Evolutionary conservation across 2,888 invertebrate species (phyloP), one percentile per base, ranked within the genome.

Genomic region (Anodontia alba): DNA sequence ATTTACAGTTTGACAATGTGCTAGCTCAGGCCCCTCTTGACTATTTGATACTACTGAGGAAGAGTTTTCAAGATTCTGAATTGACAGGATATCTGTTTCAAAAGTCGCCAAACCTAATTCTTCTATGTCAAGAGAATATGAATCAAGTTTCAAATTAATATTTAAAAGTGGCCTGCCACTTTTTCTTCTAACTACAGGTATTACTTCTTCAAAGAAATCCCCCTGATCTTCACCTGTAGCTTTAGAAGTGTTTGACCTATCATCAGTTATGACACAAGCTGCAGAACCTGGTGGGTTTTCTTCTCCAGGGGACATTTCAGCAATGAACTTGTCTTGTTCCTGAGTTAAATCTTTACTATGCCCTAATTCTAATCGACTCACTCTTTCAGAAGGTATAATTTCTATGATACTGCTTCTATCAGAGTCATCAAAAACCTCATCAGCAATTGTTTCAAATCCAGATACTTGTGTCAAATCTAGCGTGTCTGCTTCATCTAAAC

Each of bases 131-230:
- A 42, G 43, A 69, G 43, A 43, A 36, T 67, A 36, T 38, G 67
- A 36, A 10, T 69, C 23, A 69, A 69, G 42, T 20, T 43, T 43
- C 23, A 46, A 43, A 46, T 46, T 69, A 2, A 43, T 7, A 23
- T 69, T 26, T 26, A 26, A 10, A 8, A 69, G 26, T 26, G n/a
- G 23, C 10, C 23, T 38, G 23, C 33, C 33, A 43, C 15, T 23
- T 46, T 69, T 69, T 26, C 20, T 69, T 26, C 17, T 69, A 1
- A 42, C 43, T 5, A 26, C 10, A 17, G 69, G 69, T 23, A 62
- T 33, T 3, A 78, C 77, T 54, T 85, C 84, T 69, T 81, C 84
- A 67, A 84, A 81, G 73, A 81, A 82, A 46, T 85, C 82, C 31
- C 82, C 85, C n/a, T 69, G 76, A 36, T 82, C 82, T 72, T 82